Percentiles rank a stretch among this genome's conserved stretches.
phyloP scores from a whole-genome alignment of 2,797 vertebrate genomes.

The Xerus rutilus region DNA sequence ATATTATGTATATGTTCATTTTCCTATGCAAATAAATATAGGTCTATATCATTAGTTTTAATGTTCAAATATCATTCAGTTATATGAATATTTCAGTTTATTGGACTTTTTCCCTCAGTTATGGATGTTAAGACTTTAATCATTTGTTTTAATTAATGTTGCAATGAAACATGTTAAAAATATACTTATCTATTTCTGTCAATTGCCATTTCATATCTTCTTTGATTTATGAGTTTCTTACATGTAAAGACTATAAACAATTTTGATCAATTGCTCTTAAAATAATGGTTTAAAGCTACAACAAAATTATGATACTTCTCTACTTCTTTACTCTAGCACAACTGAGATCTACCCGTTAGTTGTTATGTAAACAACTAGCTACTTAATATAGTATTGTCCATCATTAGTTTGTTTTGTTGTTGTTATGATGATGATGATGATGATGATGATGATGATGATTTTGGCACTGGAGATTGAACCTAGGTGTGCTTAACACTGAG shows the following conservation, averaged over 20 bases:
- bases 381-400: not conserved
- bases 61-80: not conserved
- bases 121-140: not conserved
- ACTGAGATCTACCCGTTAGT: not conserved
- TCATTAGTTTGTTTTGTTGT: not conserved
- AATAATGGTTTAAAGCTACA: not conserved
- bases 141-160: conserved; percentile 26
- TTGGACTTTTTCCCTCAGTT: not conserved
- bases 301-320: not conserved
- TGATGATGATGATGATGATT: too few species aligned
- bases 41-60: not conserved
- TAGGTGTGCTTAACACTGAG: too few species aligned
- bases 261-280: conserved; percentile 11
- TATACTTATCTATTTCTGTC: not conserved
- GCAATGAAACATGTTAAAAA: not conserved
- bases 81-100: not conserved
- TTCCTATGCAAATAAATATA: conserved; percentile 27
- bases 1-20: not conserved
- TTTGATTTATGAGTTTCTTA: conserved; percentile 10
- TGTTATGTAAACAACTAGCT: not conserved
- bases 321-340: not conserved
- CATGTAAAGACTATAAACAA: not conserved
- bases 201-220: conserved; percentile 2
- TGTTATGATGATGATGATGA: too few species aligned
- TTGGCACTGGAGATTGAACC: too few species aligned